These are phyloP conservation scores for Oreochromis spilurus DNA, from an alignment of 2,113 vertebrate species.

Conservation along the genomic window DNA sequence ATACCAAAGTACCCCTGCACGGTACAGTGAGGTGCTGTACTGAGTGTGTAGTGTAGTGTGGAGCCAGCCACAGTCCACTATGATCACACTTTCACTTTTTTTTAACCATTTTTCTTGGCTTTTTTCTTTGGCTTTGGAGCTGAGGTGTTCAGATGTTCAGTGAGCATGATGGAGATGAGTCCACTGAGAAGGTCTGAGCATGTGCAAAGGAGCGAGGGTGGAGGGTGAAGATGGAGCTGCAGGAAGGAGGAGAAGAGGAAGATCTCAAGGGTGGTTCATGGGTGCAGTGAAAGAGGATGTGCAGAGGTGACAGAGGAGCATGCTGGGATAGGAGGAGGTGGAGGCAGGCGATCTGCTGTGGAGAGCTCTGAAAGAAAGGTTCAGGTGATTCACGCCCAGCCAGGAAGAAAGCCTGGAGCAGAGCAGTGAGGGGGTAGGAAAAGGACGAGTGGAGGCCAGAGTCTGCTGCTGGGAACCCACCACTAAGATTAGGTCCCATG, in stretches of 20 bases:
- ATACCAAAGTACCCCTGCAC: rapidly evolving
- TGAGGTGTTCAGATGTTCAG: background rate
- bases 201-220: background rate
- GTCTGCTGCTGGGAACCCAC: background rate
- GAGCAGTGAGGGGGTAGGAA: background rate
- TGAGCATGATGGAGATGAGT: background rate
- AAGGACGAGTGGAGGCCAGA: background rate
- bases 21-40: background rate
- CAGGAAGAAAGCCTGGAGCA: background rate
- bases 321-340: background rate
- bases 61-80: background rate
- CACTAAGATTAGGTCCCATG: background rate
- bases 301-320: background rate
- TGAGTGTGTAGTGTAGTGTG: background rate
- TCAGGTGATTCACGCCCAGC: background rate
- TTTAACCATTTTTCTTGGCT: background rate
- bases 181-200: background rate
- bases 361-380: background rate
- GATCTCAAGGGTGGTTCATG: background rate
- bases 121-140: background rate
- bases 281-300: background rate
- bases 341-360: background rate
- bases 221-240: background rate
- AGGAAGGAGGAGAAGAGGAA: background rate
- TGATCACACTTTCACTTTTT: background rate